phyloP scores from a whole-genome alignment of 2,797 vertebrate species.

The Parauchenoglanis ngamensis region DNA sequence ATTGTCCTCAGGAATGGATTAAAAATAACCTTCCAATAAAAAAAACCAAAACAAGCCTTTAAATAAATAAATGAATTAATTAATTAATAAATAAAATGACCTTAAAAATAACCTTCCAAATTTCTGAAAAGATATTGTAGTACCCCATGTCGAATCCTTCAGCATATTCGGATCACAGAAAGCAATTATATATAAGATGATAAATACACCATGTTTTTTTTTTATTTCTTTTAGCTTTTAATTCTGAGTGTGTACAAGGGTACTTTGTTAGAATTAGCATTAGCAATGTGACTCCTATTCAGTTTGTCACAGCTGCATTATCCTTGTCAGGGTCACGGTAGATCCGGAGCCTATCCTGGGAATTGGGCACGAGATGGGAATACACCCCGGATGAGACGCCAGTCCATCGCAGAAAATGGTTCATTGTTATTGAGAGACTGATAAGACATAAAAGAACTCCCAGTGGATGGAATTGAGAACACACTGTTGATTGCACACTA shows the following conservation, averaged over 20 bases:
- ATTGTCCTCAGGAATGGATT: not conserved
- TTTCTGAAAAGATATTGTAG: not conserved
- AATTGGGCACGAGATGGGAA: not conserved
- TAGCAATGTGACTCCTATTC: not conserved
- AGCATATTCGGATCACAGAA: not conserved
- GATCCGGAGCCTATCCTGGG: not conserved
- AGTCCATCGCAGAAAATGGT: not conserved
- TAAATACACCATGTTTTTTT: not conserved
- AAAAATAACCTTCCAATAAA: too few relatives aligned
- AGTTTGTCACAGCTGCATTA: not conserved
- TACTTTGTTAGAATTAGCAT: not conserved
- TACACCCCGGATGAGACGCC: not conserved
- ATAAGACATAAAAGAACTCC: slow-evolving; percentile 1
- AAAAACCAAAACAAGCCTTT: too few relatives aligned
- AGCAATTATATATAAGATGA: too few relatives aligned
- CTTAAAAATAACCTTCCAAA: too few relatives aligned
- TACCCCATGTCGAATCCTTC: not conserved
- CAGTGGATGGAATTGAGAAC: not conserved
- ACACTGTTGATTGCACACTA: not conserved
- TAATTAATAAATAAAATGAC: too few relatives aligned
- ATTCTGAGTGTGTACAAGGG: too few relatives aligned
- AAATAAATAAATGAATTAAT: too few relatives aligned
- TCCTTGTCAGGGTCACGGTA: not conserved
- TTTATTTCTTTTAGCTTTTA: not conserved
- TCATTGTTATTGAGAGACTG: slow-evolving; percentile 20